Evolutionary conservation across 2,888 invertebrate species (phyloP), one percentile per base, ranked within the genome.

Genomic region (Pristionchus japonicus): DNA sequence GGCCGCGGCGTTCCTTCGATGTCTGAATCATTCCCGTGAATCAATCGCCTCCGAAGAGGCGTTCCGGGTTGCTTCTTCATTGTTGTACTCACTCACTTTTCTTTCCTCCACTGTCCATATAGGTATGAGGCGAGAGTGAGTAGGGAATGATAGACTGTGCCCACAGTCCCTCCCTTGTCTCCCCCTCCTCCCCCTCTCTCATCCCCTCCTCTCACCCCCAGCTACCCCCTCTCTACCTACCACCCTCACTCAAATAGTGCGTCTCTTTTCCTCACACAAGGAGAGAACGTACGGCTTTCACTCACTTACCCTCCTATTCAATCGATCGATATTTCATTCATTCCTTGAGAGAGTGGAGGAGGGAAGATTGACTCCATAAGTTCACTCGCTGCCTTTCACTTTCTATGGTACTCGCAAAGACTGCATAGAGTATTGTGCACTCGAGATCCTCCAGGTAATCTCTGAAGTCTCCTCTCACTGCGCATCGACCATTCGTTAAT

Each of bases 231-330:
- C 67, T 47, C 86, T 52, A 34, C 85, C 64, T 85, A 61, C 85
- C 85, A 47, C 85, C 34, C 86, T 85, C 85, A 85, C 85, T 86
- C 86, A 86, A 86, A 86, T 86, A 86, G 86, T 86, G 86, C 86
- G 86, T 86, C 86, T 86, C 85, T 64, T 47, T 77, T 77, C 43
- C 43, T 47, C 86, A 34, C 86, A 86, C 67, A 70, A 47, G 34
- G 49, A 47, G 43, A 61, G 70, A 77, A 77, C 77, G 77, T 77
- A 77, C 77, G 86, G 86, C 86, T 86, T 86, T 86, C 86, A 86
- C 86, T 86, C 86, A 86, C 86, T 86, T 86, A 86, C 86, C 86
- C 70, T 49, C 70, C 70, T 11, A 86, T 86, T 86, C 86, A 47
- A 86, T 86, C 70, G 86, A 86, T 86, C 85, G 64, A 85, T 82